Evolutionary conservation across 2,888 invertebrate genomes (phyloP).

Genomic region (Athetis lepigone): DNA sequence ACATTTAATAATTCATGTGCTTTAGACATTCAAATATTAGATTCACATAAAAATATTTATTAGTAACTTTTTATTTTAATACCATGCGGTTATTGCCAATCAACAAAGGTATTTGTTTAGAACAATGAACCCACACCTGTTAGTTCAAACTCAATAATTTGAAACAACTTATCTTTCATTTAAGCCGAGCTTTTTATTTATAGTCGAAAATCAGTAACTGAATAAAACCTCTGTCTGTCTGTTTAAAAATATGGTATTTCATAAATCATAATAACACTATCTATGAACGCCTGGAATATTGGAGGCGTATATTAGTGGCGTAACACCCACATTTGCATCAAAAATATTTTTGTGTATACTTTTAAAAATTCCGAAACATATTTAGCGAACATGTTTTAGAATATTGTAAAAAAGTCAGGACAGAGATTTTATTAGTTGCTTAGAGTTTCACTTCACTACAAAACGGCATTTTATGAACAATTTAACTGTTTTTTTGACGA

Average conservation of each 20-base stretch:
- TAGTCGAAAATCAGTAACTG: neutral
- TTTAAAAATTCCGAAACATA: no score
- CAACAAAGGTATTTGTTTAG: constrained; percentile 44
- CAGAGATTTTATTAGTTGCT: constrained; percentile 27
- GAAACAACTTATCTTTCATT: constrained; percentile 57
- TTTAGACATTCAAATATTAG: constrained; percentile 49
- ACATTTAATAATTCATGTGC: neutral
- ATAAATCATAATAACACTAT: no score
- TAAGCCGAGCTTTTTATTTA: neutral
- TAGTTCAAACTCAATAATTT: constrained; percentile 63
- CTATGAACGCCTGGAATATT: no score
- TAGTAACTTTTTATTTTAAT: constrained; percentile 11
- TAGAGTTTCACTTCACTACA: constrained; percentile 17
- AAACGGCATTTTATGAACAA: constrained; percentile 17
- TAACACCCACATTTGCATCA: no score
- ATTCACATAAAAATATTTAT: constrained; percentile 36
- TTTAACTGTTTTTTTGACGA: constrained; percentile 13
- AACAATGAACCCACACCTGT: constrained; percentile 65
- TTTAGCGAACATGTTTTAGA: no score
- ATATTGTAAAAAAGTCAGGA: no score
- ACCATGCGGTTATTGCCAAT: constrained; percentile 63
- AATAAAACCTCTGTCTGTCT: constrained; percentile 1
- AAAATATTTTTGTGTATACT: no score
- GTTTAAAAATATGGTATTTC: no score
- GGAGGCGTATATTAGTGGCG: no score